phyloP scores from a whole-genome alignment of 2,888 invertebrate genomes.

The Lutraria lutraria region DNA sequence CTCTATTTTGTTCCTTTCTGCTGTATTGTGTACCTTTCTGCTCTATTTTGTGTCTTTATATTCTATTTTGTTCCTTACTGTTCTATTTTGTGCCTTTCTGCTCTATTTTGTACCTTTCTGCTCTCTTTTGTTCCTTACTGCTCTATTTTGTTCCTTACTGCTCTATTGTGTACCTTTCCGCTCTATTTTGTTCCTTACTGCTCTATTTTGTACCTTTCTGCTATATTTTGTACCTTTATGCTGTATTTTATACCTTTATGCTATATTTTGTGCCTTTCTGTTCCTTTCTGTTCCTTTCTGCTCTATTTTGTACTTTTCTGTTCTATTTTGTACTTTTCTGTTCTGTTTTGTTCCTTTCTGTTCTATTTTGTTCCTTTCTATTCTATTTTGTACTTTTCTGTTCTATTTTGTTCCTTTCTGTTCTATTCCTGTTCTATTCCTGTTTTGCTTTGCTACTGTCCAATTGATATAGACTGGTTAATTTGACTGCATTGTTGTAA shows the following conservation, averaged over 20 bases:
- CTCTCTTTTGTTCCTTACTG: not conserved
- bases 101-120: not conserved
- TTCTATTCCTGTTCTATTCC: too few species aligned
- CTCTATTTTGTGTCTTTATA: too few species aligned
- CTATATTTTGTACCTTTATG: not conserved
- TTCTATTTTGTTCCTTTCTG: too few species aligned
- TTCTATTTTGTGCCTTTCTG: too few species aligned
- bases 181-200: not conserved
- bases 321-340: too few species aligned
- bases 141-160: not conserved
- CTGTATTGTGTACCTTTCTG: too few species aligned
- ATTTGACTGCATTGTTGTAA: not conserved
- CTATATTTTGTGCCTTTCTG: not conserved
- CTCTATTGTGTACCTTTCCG: not conserved
- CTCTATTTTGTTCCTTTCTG: not conserved
- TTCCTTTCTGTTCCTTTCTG: not conserved
- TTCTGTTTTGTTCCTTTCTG: too few species aligned
- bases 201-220: not conserved
- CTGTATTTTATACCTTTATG: not conserved
- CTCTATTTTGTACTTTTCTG: not conserved
- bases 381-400: too few species aligned
- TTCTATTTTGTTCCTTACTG: too few species aligned
- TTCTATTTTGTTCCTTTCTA: too few species aligned
- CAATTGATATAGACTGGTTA: too few species aligned
- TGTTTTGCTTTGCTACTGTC: too few species aligned